phyloP scores from a whole-genome alignment of 1,140 invertebrate genomes.

The Drosophila pallidifrons region DNA sequence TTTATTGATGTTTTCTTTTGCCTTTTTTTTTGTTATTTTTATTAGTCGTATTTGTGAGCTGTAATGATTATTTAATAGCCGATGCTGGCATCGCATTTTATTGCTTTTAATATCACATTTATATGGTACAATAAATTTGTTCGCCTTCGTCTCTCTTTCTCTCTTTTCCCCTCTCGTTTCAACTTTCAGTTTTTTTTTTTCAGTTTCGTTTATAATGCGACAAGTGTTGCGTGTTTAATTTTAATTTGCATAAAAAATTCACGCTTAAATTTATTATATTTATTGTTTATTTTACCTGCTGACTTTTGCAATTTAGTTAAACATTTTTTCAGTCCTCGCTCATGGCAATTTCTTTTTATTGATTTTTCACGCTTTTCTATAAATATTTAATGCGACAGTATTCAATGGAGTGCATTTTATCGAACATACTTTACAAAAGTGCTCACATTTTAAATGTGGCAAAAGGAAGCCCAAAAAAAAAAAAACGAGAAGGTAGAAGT shows the following conservation, averaged over 20 bases:
- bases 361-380: constrained; percentile 48
- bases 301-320: constrained; percentile 4
- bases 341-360: constrained; percentile 38
- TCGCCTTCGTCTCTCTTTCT: not conserved
- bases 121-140: constrained; percentile 20
- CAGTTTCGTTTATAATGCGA: constrained; percentile 52
- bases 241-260: constrained; percentile 74
- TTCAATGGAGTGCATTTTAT: constrained; percentile 59
- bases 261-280: constrained; percentile 65
- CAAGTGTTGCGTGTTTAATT: constrained; percentile 71
- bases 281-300: constrained; percentile 50
- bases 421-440: constrained; percentile 43
- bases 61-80: constrained; percentile 77
- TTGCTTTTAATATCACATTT: constrained; percentile 52
- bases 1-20: constrained; percentile 36
- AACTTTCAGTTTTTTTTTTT: constrained; percentile 11
- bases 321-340: constrained; percentile 2
- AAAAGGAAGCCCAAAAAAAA: not conserved
- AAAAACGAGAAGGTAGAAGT: not conserved
- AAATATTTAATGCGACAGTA: constrained; percentile 66
- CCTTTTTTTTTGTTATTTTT: constrained; percentile 40
- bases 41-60: constrained; percentile 67
- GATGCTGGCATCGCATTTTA: constrained; percentile 48
- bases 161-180: too few species aligned
- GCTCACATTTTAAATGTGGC: constrained; percentile 12